Evolutionary conservation across 2,888 invertebrate species (phyloP).

Genomic region (Andrena bicolor): DNA sequence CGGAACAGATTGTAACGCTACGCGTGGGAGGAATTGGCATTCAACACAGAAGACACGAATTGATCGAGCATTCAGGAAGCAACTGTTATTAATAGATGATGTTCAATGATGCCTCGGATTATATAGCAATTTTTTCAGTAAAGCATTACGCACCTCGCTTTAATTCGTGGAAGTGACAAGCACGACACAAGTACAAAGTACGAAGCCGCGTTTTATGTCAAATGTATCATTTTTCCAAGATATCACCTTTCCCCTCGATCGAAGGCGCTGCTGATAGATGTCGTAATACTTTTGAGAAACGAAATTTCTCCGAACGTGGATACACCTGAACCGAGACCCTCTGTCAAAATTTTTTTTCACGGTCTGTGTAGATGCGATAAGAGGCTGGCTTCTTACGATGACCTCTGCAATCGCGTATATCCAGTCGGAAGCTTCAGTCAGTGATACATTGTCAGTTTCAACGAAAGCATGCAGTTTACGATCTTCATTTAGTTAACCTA

Average conservation of each 20-base stretch:
- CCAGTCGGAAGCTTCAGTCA: constrained; percentile 46
- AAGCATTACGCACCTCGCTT: neutral
- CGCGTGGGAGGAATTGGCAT: neutral
- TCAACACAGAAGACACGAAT: neutral
- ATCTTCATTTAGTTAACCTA: constrained; percentile 25
- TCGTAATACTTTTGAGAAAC: constrained; percentile 20
- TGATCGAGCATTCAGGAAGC: neutral
- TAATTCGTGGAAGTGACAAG: neutral
- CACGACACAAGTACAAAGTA: constrained; percentile 12
- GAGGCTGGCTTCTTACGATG: constrained; percentile 43
- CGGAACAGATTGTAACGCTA: too few relatives aligned
- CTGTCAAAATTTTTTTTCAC: constrained; percentile 26
- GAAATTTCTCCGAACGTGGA: constrained; percentile 17
- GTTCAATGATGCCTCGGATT: neutral
- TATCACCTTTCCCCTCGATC: neutral
- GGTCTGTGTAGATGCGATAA: constrained; percentile 49
- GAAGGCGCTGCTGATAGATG: neutral
- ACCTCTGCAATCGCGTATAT: constrained; percentile 40
- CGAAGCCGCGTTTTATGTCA: neutral
- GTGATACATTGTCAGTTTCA: constrained; percentile 46
- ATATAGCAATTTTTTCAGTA: neutral
- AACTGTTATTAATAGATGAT: neutral
- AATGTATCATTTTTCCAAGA: constrained; percentile 15
- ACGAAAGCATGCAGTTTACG: constrained; percentile 30
- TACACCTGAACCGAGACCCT: neutral